Base-by-base conservation (phyloP, 1,140 invertebrate genomes). In the Drosophila punjabiensis region DNA sequence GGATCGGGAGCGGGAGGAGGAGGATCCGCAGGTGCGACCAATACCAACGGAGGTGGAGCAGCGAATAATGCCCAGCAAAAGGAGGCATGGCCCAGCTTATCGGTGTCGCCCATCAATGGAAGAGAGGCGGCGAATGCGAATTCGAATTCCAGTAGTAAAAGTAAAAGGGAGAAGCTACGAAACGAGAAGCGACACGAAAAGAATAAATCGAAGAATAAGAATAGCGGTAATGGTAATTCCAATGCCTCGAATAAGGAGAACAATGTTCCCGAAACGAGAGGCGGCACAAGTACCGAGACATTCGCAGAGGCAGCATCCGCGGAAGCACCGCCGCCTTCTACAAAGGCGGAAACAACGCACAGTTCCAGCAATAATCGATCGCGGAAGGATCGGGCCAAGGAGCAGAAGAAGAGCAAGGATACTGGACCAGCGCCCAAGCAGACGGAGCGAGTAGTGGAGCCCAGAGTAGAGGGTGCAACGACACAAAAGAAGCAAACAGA, bases 61-160 rank as follows among this genome's bases (percentile, higher is more conserved):
- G 94, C 91, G 79, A 95, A 96, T 93, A 95, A 96, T 93, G 95
- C 96, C 11, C 90, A 90, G 45, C 94, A 93, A 83, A 95, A 96
- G 93, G 96, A 96, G 92, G 96, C 96, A 66, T 96, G 96, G 96
- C 96, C 96, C 2, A 95, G 94, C 74, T 94, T 95, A 80, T 93
- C 92, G 80, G 93, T 80, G 81, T 95, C 94, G 11, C 94, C 95
- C 0, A 71, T 88, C 10, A 93, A 82, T 62, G 76, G 70, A 52
- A 89, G 83, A 61, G 91, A 92, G 13, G 37, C 63, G 13, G 73
- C 55, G 24, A 77, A 11, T 69, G 30, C 67, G 9, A 75, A 76
- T 41, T 4, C 67, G 7, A 75, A 76, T 33, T 39, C 64, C 10
- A 73, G 56, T 39, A 61, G 71, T 11, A 93, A 93, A 62, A 91